Percentiles rank a stretch among this genome's conserved stretches.
These are phyloP conservation scores for Drosophila neonasuta DNA, from an alignment of 2,888 invertebrate genomes.

Conservation along the genomic window DNA sequence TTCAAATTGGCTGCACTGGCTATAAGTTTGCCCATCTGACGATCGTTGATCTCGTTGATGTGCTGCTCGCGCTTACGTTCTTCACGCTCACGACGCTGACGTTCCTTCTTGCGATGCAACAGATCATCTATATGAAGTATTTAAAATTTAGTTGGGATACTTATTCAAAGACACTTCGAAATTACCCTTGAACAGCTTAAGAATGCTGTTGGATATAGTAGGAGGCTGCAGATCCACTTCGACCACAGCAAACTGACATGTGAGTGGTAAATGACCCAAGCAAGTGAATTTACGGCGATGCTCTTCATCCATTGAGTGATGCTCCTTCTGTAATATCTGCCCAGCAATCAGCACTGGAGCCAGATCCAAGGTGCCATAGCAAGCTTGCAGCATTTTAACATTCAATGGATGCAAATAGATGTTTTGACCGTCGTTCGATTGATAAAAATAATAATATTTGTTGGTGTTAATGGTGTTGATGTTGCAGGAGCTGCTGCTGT, in stretches of 20 bases:
- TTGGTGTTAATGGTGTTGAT: constrained; percentile 82
- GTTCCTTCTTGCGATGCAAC: constrained; percentile 86
- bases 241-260: constrained; percentile 94
- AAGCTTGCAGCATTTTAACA: constrained; percentile 92
- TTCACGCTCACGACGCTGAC: constrained; percentile 88
- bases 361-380: constrained; percentile 91
- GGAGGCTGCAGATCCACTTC: constrained; percentile 92
- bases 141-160: constrained; percentile 9
- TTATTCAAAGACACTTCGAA: not conserved
- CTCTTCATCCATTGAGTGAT: constrained; percentile 92
- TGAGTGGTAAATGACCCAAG: constrained; percentile 93
- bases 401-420: constrained; percentile 95
- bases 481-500: constrained; percentile 29
- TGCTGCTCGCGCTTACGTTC: constrained; percentile 91
- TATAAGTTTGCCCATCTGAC: constrained; percentile 87
- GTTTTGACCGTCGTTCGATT: constrained; percentile 95
- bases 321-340: constrained; percentile 93
- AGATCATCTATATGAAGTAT: constrained; percentile 85
- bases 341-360: constrained; percentile 90
- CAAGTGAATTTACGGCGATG: constrained; percentile 89
- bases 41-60: constrained; percentile 88
- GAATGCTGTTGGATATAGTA: constrained; percentile 86
- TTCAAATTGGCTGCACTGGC: constrained; percentile 86
- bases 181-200: constrained; percentile 87
- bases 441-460: constrained; percentile 81